A percentile compares a stretch with the other conserved stretches of the same genome.
phyloP scores from a whole-genome alignment of 2,888 invertebrate species.

The Apomyelois bistriatella region DNA sequence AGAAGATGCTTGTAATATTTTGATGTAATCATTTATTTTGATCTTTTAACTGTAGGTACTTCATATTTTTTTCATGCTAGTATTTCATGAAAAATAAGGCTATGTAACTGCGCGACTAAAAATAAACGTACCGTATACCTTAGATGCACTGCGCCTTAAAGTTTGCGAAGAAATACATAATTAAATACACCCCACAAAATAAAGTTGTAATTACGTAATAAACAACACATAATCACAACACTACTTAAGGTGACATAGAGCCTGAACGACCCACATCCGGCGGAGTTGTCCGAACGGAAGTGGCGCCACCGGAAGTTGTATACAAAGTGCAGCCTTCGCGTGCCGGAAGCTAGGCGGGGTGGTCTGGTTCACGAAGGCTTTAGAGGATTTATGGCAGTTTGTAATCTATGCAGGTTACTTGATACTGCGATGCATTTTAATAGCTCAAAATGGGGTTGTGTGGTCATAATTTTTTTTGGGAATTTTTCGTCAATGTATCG shows the following conservation, averaged over 20 bases:
- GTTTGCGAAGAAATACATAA: background rate
- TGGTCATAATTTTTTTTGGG: too few relatives aligned
- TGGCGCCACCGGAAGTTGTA: constrained; percentile 62
- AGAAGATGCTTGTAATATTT: too few relatives aligned
- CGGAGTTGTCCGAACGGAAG: constrained; percentile 53
- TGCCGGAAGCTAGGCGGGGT: constrained; percentile 41
- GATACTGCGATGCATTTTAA: constrained; percentile 8
- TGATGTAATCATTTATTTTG: too few relatives aligned
- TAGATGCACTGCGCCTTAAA: too few relatives aligned
- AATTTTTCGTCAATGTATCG: too few relatives aligned
- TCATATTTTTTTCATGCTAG: too few relatives aligned
- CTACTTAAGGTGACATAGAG: constrained; percentile 72
- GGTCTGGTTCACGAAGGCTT: constrained; percentile 28
- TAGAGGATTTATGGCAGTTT: constrained; percentile 12
- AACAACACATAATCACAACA: constrained; percentile 67
- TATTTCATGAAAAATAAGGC: too few relatives aligned
- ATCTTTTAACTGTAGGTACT: too few relatives aligned
- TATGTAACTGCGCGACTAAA: too few relatives aligned
- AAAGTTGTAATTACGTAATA: constrained; percentile 61
- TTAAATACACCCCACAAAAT: constrained; percentile 14
- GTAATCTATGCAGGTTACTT: constrained; percentile 9
- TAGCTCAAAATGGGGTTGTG: background rate
- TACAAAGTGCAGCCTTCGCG: constrained; percentile 77
- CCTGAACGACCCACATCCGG: constrained; percentile 63
- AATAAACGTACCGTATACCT: too few relatives aligned